Percentiles rank a stretch among this genome's conserved stretches.
phyloP scores from a whole-genome alignment of 53 echinoderm and acorn worm genomes.

The Echinarachnius parma region DNA sequence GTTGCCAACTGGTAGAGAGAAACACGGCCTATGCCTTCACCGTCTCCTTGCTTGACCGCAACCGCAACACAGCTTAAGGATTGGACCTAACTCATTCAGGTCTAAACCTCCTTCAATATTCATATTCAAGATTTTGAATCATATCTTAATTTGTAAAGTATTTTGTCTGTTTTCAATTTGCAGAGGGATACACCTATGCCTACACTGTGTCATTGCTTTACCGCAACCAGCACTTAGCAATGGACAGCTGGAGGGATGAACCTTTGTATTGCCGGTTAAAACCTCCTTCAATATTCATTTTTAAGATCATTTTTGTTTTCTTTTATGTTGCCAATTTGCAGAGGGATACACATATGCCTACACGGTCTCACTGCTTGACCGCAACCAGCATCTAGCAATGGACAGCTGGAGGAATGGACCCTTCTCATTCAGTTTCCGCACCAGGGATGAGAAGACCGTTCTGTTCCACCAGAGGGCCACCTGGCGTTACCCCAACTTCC shows the following conservation, averaged over 20 bases:
- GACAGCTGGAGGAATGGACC: slow-evolving; percentile 11
- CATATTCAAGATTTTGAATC: not conserved
- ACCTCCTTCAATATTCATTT: no score
- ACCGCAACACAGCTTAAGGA: no score
- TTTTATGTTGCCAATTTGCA: not conserved
- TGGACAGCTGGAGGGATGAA: no score
- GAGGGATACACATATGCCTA: slow-evolving; percentile 35
- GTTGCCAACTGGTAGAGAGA: no score
- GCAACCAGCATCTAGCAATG: slow-evolving; percentile 13
- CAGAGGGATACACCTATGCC: slow-evolving; percentile 40
- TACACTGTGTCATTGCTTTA: no score
- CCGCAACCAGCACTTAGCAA: no score
- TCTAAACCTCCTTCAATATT: no score
- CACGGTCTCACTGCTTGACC: slow-evolving; percentile 32
- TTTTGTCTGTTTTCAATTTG: not conserved
- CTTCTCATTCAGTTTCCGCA: slow-evolving; percentile 53
- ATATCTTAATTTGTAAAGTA: no score
- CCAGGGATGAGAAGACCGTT: slow-evolving; percentile 12
- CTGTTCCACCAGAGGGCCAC: slow-evolving; percentile 44
- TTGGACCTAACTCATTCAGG: no score
- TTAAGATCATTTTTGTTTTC: not conserved
- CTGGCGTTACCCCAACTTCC: slow-evolving; percentile 26
- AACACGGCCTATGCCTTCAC: no score
- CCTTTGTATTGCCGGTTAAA: no score
- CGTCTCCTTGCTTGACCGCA: no score